Evolutionary conservation across 35 echinoderm and acorn worm species (phyloP).

Genomic region (Apostichopus japonicus): DNA sequence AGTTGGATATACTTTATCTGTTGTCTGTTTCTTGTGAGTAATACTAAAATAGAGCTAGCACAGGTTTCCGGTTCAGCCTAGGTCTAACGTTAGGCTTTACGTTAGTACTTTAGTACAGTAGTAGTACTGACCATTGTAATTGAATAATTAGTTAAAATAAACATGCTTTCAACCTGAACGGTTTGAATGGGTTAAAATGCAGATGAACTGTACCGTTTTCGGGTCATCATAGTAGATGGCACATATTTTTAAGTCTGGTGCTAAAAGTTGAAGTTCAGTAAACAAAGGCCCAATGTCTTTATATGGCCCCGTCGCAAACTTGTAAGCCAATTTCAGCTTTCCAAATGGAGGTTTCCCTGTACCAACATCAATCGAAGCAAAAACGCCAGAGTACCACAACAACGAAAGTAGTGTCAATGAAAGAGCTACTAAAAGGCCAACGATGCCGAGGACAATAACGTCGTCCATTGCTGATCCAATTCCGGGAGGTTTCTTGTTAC

Average conservation of each 20-base stretch:
- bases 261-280: constrained; percentile 64
- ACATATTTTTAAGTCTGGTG: constrained; percentile 64
- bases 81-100: too few relatives aligned
- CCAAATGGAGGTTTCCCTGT: constrained; percentile 78
- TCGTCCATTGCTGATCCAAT: constrained; percentile 56
- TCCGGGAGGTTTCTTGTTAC: too few relatives aligned
- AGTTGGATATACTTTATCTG: too few relatives aligned
- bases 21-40: too few relatives aligned
- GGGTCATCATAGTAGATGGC: constrained; percentile 93
- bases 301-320: constrained; percentile 79
- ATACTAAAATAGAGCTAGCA: too few relatives aligned
- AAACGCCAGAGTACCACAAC: constrained; percentile 74
- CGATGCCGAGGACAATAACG: constrained; percentile 71
- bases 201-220: constrained; percentile 62
- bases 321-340: constrained; percentile 79
- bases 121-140: too few relatives aligned
- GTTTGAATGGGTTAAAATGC: neutral
- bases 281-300: constrained; percentile 76
- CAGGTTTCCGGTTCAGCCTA: too few relatives aligned
- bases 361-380: constrained; percentile 68
- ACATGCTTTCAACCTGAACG: too few relatives aligned
- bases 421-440: constrained; percentile 66
- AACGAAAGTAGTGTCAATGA: constrained; percentile 66
- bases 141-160: too few relatives aligned
- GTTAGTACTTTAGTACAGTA: too few relatives aligned